A percentile compares a stretch with the other conserved stretches of the same genome.
Evolutionary conservation across 2,888 invertebrate genomes (phyloP).

Genomic region (Limenitis camilla): DNA sequence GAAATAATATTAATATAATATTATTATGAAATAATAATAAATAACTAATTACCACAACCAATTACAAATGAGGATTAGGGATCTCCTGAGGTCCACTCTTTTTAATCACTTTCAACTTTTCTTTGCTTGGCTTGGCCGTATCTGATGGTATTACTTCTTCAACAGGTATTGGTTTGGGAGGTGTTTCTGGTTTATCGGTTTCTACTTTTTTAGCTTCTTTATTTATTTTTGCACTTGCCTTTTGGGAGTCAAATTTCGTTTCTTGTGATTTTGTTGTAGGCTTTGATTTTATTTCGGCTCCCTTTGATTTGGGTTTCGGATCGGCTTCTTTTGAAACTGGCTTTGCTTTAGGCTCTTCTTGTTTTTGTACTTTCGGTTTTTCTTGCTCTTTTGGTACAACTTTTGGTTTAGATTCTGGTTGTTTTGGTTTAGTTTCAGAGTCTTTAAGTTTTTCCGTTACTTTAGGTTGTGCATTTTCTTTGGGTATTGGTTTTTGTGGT

Average conservation of each 20-base stretch:
- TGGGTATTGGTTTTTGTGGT: constrained; percentile 4
- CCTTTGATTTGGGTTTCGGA: constrained; percentile 26
- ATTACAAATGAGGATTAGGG: constrained; percentile 49
- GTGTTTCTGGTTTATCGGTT: constrained; percentile 31
- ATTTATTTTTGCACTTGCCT: background rate
- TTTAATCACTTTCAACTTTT: constrained; percentile 76
- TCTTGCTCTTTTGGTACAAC: constrained; percentile 35
- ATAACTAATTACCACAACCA: constrained; percentile 14
- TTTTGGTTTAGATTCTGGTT: constrained; percentile 23
- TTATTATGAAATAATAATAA: background rate
- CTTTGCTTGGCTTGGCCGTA: constrained; percentile 66
- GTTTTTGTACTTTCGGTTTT: constrained; percentile 23
- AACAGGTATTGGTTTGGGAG: constrained; percentile 64
- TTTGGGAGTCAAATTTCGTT: background rate
- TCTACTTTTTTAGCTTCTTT: background rate
- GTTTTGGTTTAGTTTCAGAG: constrained; percentile 21
- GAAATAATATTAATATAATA: background rate
- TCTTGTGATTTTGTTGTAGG: background rate
- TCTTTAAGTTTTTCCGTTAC: constrained; percentile 22
- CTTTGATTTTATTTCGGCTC: constrained; percentile 24
- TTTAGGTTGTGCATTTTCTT: constrained; percentile 20
- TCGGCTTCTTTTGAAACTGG: constrained; percentile 31
- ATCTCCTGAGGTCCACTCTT: constrained; percentile 71
- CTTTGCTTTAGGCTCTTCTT: constrained; percentile 21
- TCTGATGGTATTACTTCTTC: constrained; percentile 72